A percentile compares a stretch with the other conserved stretches of the same genome.
Evolutionary conservation across 2,797 vertebrate genomes (phyloP).

Genomic region (Lacerta viridis): DNA sequence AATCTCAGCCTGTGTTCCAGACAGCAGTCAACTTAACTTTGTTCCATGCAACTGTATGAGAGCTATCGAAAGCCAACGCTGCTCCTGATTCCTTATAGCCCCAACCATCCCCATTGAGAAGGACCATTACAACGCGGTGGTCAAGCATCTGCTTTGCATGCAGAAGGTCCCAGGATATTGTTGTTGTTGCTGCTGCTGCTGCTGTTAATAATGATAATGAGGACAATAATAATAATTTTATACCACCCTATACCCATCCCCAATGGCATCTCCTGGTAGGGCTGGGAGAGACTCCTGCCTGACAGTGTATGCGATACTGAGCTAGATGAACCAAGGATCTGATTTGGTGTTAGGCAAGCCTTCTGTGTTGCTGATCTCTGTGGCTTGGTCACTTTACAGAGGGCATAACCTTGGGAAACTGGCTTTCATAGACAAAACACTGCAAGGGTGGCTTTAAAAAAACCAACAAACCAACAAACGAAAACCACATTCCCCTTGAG

Average conservation of each 20-base stretch:
- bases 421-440: background rate
- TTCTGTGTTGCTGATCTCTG: background rate
- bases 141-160: too few relatives aligned
- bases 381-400: background rate
- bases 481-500: conserved; percentile 29
- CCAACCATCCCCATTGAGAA: too few relatives aligned
- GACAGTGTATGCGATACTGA: too few relatives aligned
- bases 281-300: too few relatives aligned
- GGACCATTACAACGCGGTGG: too few relatives aligned
- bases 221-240: too few relatives aligned
- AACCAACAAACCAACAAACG: background rate
- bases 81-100: background rate
- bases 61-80: background rate
- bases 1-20: background rate
- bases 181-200: too few relatives aligned
- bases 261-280: too few relatives aligned
- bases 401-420: background rate
- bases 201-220: too few relatives aligned
- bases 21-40: background rate
- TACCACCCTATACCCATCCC: too few relatives aligned
- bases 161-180: too few relatives aligned
- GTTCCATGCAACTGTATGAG: background rate
- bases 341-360: background rate
- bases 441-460: accelerated
- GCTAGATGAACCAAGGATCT: background rate